Evolutionary conservation across 2,888 invertebrate genomes (phyloP).

Genomic region (Serrognathus titanus): DNA sequence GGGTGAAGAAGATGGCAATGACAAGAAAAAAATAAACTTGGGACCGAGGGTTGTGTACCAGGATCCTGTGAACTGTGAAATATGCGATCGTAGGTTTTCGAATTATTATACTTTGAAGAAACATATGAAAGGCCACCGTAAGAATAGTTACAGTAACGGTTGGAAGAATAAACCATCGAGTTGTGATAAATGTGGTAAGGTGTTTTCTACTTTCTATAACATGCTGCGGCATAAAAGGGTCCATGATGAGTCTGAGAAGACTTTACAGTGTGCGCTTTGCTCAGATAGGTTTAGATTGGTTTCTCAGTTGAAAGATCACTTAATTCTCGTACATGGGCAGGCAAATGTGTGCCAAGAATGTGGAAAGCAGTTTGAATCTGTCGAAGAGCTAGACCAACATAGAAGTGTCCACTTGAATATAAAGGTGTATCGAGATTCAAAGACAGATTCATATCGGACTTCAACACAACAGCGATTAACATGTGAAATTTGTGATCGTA

Average conservation of each 20-base stretch:
- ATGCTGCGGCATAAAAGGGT: constrained; percentile 58
- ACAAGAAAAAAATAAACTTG: constrained; percentile 13
- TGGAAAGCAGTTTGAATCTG: constrained; percentile 58
- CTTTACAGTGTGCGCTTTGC: constrained; percentile 60
- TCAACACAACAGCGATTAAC: constrained; percentile 31
- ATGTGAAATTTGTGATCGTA: constrained; percentile 53
- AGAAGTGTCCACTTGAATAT: constrained; percentile 64
- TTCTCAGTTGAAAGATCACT: constrained; percentile 57
- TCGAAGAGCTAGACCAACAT: constrained; percentile 62
- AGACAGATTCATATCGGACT: constrained; percentile 58
- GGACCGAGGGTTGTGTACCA: background rate
- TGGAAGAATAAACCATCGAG: constrained; percentile 32
- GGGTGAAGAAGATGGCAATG: constrained; percentile 11
- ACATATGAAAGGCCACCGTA: constrained; percentile 9
- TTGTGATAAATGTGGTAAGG: constrained; percentile 57
- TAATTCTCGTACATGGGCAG: constrained; percentile 37
- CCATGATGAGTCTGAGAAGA: constrained; percentile 51
- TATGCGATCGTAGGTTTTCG: constrained; percentile 9
- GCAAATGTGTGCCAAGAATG: constrained; percentile 61
- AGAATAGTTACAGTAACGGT: constrained; percentile 7
- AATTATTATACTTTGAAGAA: constrained; percentile 10
- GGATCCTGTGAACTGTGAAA: constrained; percentile 6
- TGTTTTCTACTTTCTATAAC: constrained; percentile 55
- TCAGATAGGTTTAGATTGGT: constrained; percentile 56
- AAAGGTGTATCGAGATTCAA: constrained; percentile 64